Evolutionary conservation across 2,113 vertebrate genomes (phyloP).

Genomic region (Psilopogon haemacephalus): DNA sequence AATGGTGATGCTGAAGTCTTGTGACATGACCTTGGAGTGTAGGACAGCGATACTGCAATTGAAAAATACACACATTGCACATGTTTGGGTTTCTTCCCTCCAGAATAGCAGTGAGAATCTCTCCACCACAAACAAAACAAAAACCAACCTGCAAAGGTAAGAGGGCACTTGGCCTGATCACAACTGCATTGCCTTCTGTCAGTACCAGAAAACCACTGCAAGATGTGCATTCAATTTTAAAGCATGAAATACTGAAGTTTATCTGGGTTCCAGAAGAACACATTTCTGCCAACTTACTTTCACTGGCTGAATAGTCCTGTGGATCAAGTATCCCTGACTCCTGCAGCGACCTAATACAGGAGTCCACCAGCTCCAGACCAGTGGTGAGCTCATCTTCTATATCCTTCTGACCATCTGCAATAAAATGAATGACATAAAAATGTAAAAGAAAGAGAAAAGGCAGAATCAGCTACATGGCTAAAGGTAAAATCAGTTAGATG

Average conservation of each 20-base stretch:
- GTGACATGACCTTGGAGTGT: background rate
- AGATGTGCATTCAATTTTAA: background rate
- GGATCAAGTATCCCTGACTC: slow-evolving; percentile 97
- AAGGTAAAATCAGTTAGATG: background rate
- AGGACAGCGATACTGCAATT: background rate
- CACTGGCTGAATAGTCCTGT: slow-evolving; percentile 87
- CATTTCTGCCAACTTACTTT: slow-evolving; percentile 81
- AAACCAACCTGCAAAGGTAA: background rate
- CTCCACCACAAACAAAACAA: background rate
- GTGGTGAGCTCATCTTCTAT: slow-evolving; percentile 98
- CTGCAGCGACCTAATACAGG: slow-evolving; percentile 95
- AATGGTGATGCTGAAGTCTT: background rate
- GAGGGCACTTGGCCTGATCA: background rate
- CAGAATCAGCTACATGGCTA: background rate
- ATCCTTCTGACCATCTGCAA: slow-evolving; percentile 93
- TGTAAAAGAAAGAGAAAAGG: background rate
- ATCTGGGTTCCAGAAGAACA: background rate
- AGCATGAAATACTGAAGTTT: background rate
- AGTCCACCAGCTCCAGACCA: slow-evolving; percentile 96
- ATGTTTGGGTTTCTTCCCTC: background rate
- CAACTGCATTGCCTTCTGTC: background rate
- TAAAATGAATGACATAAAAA: background rate
- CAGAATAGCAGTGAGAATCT: background rate
- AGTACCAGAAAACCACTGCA: background rate
- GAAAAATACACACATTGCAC: background rate